These are phyloP conservation scores for Griposia aprilina DNA, from an alignment of 2,888 invertebrate genomes.

Conservation along the genomic window DNA sequence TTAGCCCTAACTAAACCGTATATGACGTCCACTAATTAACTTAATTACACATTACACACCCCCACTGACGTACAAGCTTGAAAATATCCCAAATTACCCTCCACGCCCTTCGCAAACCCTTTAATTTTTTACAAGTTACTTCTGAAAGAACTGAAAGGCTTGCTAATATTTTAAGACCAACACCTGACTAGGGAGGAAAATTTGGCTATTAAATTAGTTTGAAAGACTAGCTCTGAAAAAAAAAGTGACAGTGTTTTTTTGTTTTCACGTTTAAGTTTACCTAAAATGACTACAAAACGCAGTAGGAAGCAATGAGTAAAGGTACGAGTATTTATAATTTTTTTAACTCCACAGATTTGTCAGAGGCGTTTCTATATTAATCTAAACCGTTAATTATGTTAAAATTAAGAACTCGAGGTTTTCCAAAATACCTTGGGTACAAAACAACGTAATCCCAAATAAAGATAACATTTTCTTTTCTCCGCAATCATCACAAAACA, in stretches of 20 bases:
- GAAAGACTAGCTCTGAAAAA: conserved; percentile 20
- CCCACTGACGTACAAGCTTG: conserved; percentile 55
- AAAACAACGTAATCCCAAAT: conserved; percentile 10
- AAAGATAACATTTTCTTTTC: conserved; percentile 34
- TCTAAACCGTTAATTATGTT: background rate
- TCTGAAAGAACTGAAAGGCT: conserved; percentile 52
- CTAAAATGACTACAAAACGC: background rate
- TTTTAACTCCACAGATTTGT: background rate
- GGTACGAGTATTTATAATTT: background rate
- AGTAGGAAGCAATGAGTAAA: background rate
- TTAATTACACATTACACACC: conserved; percentile 66
- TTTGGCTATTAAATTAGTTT: conserved; percentile 49
- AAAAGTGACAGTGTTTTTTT: conserved; percentile 10
- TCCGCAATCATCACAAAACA: conserved; percentile 49
- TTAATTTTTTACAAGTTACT: conserved; percentile 46
- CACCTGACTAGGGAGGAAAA: conserved; percentile 26
- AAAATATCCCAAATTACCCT: conserved; percentile 49
- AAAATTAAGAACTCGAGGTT: background rate
- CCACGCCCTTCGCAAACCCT: conserved; percentile 26
- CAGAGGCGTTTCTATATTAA: background rate
- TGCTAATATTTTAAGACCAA: conserved; percentile 57
- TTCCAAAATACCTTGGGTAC: background rate
- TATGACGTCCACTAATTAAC: conserved; percentile 64
- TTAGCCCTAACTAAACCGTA: conserved; percentile 52
- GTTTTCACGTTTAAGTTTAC: background rate